Evolutionary conservation across 2,888 invertebrate species (phyloP).

Genomic region (Hypselothyrea guttata): DNA sequence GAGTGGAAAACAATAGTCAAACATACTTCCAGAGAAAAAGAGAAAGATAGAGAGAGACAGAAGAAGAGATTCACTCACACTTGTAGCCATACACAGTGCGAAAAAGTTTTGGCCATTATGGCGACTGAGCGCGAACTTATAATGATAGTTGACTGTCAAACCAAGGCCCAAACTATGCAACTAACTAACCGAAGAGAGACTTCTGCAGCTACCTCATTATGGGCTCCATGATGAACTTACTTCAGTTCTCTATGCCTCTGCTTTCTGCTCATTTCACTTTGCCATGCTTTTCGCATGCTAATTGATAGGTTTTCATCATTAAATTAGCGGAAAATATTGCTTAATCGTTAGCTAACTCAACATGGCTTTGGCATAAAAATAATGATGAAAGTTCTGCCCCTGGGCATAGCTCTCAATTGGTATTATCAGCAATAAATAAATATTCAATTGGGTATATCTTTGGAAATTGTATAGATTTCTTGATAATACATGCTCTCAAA

Average conservation of each 20-base stretch:
- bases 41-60: slow-evolving; percentile 29
- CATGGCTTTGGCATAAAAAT: neutral
- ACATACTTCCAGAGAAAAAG: slow-evolving; percentile 20
- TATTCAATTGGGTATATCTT: too few relatives aligned
- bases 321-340: slow-evolving; percentile 19
- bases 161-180: slow-evolving; percentile 62
- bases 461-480: too few relatives aligned
- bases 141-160: slow-evolving; percentile 78
- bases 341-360: slow-evolving; percentile 32
- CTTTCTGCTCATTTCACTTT: too few relatives aligned
- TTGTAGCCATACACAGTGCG: slow-evolving; percentile 10
- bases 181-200: slow-evolving; percentile 58
- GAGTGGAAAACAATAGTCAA: slow-evolving; percentile 41
- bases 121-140: slow-evolving; percentile 75
- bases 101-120: slow-evolving; percentile 79
- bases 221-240: slow-evolving; percentile 37
- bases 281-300: slow-evolving; percentile 21
- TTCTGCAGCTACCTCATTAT: slow-evolving; percentile 58
- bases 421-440: too few relatives aligned
- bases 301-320: slow-evolving; percentile 46
- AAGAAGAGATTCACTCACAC: slow-evolving; percentile 11
- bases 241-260: neutral
- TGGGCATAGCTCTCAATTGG: too few relatives aligned
- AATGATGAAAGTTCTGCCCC: too few relatives aligned
- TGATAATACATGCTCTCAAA: too few relatives aligned